Base-by-base conservation (phyloP, 2,888 invertebrate species). In the Ferdinandea cuprea region DNA sequence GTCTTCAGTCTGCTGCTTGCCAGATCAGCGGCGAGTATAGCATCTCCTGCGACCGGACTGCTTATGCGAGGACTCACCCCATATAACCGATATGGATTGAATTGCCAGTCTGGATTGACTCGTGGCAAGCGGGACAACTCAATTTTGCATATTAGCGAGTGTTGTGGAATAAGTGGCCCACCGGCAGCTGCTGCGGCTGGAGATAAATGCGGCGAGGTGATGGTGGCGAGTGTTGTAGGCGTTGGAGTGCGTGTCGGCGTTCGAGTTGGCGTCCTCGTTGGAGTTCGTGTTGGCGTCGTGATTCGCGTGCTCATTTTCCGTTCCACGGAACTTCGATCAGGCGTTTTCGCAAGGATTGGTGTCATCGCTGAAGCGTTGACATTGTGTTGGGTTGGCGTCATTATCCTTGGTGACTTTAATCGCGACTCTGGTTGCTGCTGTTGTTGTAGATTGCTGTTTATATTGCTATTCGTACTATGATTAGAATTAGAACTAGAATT, bases 101-200 rank as follows among this genome's bases (percentile, higher is more conserved):
- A 85, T 59, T 87, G 87, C 89, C 89, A 89, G 65, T 89, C 89
- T 8, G 87, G 85, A n/a, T 87, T 87, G 52, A 89, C 86, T 8
- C 88, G 88, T 11, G 86, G 84, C 77, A 91, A 83, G 21, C 89
- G 89, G 15, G 87, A 87, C 54, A 91, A 85, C 72, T 90, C 90
- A 28, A 91, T 90, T 85, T 88, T 89, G 85, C 91, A 91, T 54
- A 90, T 88, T 15, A 90, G 69, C 17, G 89, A 87, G 25, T 71
- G 65, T 32, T 56, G 66, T 52, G 80, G 68, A 56, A 61, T 63
- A 37, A 58, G 59, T 50, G 69, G 69, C 11, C 76, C 76, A 0
- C 86, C 85, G 0, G 86, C 86, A 11, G 85, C 86, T 4, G 73
- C 69, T 19, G 81, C 54, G 13, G 83, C 71, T 15, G 80, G 69